Conservation (phyloP, 2,113 vertebrate genomes). For the Parus major region DNA sequence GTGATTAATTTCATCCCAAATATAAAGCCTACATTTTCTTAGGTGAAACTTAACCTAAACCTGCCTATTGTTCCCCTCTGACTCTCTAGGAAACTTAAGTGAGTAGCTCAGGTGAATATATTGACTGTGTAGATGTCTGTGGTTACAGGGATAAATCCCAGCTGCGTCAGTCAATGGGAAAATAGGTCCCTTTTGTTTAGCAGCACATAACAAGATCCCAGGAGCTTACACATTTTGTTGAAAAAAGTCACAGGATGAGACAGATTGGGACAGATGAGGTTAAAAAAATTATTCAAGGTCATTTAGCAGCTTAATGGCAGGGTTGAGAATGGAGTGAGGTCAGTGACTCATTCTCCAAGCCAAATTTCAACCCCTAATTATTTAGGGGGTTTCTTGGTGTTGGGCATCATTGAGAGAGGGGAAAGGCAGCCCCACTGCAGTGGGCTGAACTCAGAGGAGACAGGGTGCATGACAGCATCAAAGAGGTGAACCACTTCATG, state of each 20-base stretch:
- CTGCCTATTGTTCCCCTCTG: not conserved
- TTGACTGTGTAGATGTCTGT: not conserved
- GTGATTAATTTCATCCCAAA: not conserved
- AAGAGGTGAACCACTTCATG: not conserved
- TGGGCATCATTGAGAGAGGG: not conserved
- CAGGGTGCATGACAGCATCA: not conserved
- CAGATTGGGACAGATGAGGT: not conserved
- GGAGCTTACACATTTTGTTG: not conserved
- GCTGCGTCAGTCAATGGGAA: not conserved
- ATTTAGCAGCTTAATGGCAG: constrained; percentile 30
- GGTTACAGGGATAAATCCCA: not conserved
- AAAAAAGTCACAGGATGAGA: constrained; percentile 10
- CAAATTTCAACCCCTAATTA: not conserved
- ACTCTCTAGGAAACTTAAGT: not conserved
- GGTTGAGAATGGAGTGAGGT: not conserved
- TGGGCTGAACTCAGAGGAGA: not conserved
- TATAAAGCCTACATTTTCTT: not conserved
- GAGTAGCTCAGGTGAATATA: not conserved
- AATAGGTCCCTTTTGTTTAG: not conserved
- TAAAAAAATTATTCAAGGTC: constrained; percentile 34
- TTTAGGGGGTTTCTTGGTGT: not conserved
- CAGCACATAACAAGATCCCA: not conserved
- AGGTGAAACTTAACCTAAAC: not conserved
- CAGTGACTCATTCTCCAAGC: not conserved
- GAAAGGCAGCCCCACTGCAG: not conserved